Evolutionary conservation across 2,113 vertebrate genomes (phyloP).

Genomic region (Xiphophorus hellerii): DNA sequence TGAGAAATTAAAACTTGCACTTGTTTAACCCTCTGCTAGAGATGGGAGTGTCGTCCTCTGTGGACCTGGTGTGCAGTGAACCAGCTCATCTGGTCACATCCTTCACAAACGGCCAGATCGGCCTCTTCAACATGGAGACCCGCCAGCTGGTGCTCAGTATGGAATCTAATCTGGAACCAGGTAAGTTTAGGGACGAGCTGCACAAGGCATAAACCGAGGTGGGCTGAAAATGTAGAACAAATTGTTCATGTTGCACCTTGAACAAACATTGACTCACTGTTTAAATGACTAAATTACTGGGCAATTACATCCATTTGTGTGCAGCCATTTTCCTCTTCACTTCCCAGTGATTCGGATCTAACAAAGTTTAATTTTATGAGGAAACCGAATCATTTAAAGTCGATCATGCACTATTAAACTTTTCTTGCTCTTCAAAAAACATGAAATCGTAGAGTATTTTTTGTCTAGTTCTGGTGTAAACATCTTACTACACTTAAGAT

Average conservation of each 20-base stretch:
- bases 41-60: conserved; percentile 92
- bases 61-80: conserved; percentile 96
- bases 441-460: no score
- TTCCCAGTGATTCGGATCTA: not conserved
- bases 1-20: not conserved
- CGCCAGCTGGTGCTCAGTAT: conserved; percentile 90
- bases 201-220: not conserved
- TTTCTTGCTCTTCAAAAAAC: no score
- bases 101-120: conserved; percentile 91
- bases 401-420: no score
- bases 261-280: not conserved
- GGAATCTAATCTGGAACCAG: conserved; percentile 86
- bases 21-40: conserved; percentile 76
- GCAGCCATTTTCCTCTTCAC: not conserved
- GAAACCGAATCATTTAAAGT: not conserved
- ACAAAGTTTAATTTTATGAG: not conserved
- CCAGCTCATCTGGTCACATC: conserved; percentile 95
- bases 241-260: not conserved
- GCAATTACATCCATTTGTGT: not conserved
- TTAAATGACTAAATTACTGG: no score
- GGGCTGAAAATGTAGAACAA: not conserved
- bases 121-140: conserved; percentile 98
- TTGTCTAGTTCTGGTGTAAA: no score
- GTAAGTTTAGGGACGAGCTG: conserved; percentile 71
- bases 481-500: no score